phyloP scores from a whole-genome alignment of 2,113 vertebrate genomes.

The Corythornis madagascariensis region DNA sequence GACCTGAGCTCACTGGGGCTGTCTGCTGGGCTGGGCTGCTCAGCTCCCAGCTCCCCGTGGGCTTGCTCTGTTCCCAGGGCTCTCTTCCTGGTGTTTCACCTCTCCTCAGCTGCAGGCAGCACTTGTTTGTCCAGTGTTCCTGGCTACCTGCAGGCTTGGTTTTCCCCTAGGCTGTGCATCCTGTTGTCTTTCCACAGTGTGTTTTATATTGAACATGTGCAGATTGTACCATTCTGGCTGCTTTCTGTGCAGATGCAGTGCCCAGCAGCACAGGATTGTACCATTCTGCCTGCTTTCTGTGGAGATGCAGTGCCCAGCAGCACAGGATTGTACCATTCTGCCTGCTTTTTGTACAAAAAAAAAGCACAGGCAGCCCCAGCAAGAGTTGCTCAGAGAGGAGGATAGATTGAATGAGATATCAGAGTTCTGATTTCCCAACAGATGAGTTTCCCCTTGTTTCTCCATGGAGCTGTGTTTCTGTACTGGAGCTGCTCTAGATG shows the following conservation, averaged over 20 bases:
- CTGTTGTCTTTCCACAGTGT: background rate
- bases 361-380: background rate
- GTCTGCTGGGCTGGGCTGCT: fast-evolving
- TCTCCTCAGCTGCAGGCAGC: background rate
- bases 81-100: background rate
- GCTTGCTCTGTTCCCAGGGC: background rate
- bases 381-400: background rate
- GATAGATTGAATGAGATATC: background rate
- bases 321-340: background rate
- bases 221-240: background rate
- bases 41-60: background rate
- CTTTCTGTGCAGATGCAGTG: background rate
- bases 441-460: background rate
- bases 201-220: background rate
- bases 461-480: background rate
- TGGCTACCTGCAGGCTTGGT: background rate
- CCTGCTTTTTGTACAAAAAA: background rate
- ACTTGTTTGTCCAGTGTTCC: background rate
- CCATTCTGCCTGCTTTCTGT: background rate
- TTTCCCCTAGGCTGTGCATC: background rate
- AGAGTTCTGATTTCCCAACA: background rate
- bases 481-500: background rate
- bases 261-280: background rate
- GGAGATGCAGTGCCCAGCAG: background rate
- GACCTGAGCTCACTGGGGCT: background rate